phyloP scores from a whole-genome alignment of 2,113 vertebrate species.

The Cromileptes altivelis region DNA sequence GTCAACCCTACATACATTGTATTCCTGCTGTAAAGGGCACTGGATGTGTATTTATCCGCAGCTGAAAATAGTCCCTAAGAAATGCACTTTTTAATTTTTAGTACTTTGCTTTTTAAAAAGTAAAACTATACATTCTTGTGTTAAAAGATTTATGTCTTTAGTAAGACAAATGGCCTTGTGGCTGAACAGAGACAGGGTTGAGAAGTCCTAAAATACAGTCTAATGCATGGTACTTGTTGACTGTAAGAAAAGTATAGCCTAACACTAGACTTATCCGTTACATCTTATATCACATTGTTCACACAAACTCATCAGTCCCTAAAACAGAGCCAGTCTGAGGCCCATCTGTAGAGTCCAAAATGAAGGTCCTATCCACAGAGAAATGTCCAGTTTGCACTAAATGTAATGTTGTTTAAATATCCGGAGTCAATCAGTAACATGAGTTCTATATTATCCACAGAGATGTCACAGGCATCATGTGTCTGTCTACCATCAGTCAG shows the following conservation, averaged over 20 bases:
- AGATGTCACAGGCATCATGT: slow-evolving; percentile 19
- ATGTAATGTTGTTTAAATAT: slow-evolving; percentile 14
- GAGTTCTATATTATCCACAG: slow-evolving; percentile 8
- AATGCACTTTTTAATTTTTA: not conserved
- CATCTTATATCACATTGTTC: slow-evolving; percentile 53
- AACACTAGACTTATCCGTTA: slow-evolving; percentile 6
- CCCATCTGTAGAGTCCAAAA: slow-evolving; percentile 17
- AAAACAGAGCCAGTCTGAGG: slow-evolving; percentile 23
- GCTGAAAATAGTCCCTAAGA: slow-evolving; percentile 18
- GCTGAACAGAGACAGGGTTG: not conserved
- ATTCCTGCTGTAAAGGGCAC: not conserved
- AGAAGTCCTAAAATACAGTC: not conserved
- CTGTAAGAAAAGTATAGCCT: slow-evolving; percentile 25
- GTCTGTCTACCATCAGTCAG: slow-evolving; percentile 20
- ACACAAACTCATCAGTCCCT: slow-evolving; percentile 18
- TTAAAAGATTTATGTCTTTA: not conserved
- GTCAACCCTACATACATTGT: not conserved
- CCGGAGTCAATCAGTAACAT: not conserved
- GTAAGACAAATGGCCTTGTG: not conserved
- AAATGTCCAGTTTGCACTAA: slow-evolving; percentile 6
- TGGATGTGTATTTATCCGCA: slow-evolving; percentile 14
- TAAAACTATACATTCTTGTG: not conserved
- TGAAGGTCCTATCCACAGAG: slow-evolving; percentile 32
- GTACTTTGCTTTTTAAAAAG: too few species aligned
- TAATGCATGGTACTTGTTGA: not conserved